Evolutionary conservation across 2,797 vertebrate genomes (phyloP), one percentile per base, ranked within the genome.

Genomic region (Hydrophis major): DNA sequence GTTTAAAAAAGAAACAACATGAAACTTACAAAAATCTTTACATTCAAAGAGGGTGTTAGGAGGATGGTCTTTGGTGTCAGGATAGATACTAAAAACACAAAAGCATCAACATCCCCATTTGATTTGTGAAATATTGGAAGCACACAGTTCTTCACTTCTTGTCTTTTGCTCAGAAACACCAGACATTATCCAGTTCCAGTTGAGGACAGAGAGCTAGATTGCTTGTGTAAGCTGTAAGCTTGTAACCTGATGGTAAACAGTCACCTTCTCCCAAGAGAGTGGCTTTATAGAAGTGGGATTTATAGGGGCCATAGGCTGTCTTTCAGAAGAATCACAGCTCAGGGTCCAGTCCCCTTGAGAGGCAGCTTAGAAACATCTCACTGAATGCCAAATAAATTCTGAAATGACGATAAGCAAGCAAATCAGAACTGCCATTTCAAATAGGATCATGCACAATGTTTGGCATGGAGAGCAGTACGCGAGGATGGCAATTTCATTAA

Each of bases 351-450:
- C 57, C 87, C 37, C n/a, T 89, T 6, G 91, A 91, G 74, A 91
- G 53, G 22, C 87, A 89, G 86, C 14, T 91, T 94, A n/a, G 57
- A 90, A 91, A 32, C 60, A 74, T 53, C 53, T 61, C 74, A 86
- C 7, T 12, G 56, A 91, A 93, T 92, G 88, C 42, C 78, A 66
- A 89, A n/a, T 89, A 87, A 87, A 94, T 93, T 56, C 61, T 42
- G 74, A 91, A 89, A 50, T 37, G 53, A 88, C 28, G 59, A 60
- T 86, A 47, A 57, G 59, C 69, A 87, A 87, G 22, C n/a, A 60
- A 78, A 91, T 89, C 86, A 61, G 53, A 59, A 55, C 22, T 89
- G 25, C n/a, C 86, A 55, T 89, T 94, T 94, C 55, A 89, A 91
- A 89, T 91, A 89, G 55, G 60, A 91, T 94, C 91, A 91, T 66